Evolutionary conservation across 2,888 invertebrate species (phyloP).

Genomic region (Hemaris fuciformis): DNA sequence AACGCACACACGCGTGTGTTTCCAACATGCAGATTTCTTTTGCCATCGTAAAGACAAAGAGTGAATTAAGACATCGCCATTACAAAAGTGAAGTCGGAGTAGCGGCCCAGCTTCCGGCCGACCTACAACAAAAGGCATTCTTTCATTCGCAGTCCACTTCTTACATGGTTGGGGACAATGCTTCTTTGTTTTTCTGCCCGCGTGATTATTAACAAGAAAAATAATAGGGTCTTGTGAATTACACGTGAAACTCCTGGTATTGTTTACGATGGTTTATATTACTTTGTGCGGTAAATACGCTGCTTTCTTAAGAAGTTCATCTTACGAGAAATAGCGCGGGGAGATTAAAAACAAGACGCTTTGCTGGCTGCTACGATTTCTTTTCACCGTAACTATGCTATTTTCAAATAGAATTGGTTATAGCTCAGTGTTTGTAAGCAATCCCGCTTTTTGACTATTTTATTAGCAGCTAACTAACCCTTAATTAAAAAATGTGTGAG

Average conservation of each 20-base stretch:
- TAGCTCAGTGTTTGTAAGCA: neutral
- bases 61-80: conserved; percentile 3
- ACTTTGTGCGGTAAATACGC: conserved; percentile 11
- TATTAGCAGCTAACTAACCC: neutral
- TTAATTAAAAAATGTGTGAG: too few species aligned
- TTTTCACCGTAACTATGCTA: neutral
- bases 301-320: conserved; percentile 10
- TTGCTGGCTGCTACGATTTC: neutral
- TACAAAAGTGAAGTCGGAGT: conserved; percentile 15
- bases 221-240: conserved; percentile 34
- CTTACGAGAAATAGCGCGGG: neutral
- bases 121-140: conserved; percentile 56
- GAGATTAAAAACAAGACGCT: conserved; percentile 1
- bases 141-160: conserved; percentile 51
- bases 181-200: conserved; percentile 48
- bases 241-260: conserved; percentile 29
- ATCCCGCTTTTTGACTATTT: neutral
- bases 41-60: neutral
- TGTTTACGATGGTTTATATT: conserved; percentile 17
- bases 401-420: neutral
- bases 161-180: conserved; percentile 55
- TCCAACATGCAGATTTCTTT: neutral
- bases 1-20: neutral
- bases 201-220: conserved; percentile 57
- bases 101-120: conserved; percentile 28